A percentile compares a stretch with the other conserved stretches of the same genome.
Conservation (phyloP, 1,140 invertebrate genomes). For the Hyposmocoma kahamanoa region DNA sequence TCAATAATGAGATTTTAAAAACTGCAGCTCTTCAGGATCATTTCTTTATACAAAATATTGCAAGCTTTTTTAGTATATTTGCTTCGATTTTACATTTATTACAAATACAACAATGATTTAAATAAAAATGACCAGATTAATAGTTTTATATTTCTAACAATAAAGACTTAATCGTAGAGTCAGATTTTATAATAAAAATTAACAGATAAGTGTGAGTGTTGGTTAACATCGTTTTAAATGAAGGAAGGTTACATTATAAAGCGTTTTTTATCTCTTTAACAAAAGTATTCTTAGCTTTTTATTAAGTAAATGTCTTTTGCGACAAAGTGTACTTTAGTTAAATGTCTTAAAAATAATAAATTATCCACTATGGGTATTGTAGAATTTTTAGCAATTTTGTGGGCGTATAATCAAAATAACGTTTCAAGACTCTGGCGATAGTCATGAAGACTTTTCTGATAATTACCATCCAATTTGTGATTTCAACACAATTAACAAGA, state of each 20-base stretch:
- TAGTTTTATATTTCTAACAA: slow-evolving; percentile 65
- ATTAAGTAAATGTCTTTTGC: slow-evolving; percentile 64
- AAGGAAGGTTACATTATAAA: slow-evolving; percentile 67
- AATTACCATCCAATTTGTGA: slow-evolving; percentile 19
- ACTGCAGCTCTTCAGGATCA: slow-evolving; percentile 58
- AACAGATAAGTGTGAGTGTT: slow-evolving; percentile 67
- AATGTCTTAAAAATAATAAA: slow-evolving; percentile 54
- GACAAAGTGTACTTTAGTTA: slow-evolving; percentile 62
- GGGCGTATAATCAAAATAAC: slow-evolving; percentile 14
- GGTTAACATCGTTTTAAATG: slow-evolving; percentile 64
- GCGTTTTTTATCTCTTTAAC: slow-evolving; percentile 42
- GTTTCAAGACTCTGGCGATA: slow-evolving; percentile 48
- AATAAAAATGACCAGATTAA: slow-evolving; percentile 73
- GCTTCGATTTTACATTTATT: slow-evolving; percentile 62
- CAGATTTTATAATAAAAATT: slow-evolving; percentile 64
- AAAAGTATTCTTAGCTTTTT: slow-evolving; percentile 60
- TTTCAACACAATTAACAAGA: slow-evolving; percentile 37
- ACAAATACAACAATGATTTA: slow-evolving; percentile 70
- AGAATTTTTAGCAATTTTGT: slow-evolving; percentile 43
- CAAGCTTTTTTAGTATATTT: slow-evolving; percentile 65
- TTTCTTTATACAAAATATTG: slow-evolving; percentile 67
- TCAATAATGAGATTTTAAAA: slow-evolving; percentile 71
- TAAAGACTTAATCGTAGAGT: slow-evolving; percentile 64
- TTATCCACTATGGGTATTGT: slow-evolving; percentile 46
- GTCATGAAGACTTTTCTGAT: slow-evolving; percentile 12